Evolutionary conservation across 2,888 invertebrate genomes (phyloP), one percentile per base, ranked within the genome.

Genomic region (Melanostoma mellinum): DNA sequence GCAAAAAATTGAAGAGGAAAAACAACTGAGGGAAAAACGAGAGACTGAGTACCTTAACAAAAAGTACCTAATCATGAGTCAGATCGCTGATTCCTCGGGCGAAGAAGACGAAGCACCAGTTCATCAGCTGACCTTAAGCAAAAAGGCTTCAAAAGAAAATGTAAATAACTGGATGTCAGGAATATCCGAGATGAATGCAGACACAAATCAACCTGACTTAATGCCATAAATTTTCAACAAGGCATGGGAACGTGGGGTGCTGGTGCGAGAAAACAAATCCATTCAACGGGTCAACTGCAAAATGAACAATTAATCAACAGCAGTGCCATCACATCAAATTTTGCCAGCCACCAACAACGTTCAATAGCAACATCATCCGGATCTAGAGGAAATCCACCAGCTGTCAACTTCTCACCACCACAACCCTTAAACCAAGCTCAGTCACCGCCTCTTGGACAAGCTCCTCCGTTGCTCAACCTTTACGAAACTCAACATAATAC

Each of bases 1-100:
- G 9, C 65, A 67, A 36, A 74, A 61, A 9, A 48, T 73, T 2
- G 72, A 73, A 38, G 55, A 73, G 38, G 53, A 73, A 46, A 33
- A 8, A 9, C 10, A 52, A 46, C 20, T 63, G 38, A 73, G 55
- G 9, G 55, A 73, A 40, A 63, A 20, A 3, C 55, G 52, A 9
- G 63, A 46, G 2, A 46, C 55, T 1, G 55, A 55, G 35, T 71
- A 71, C 33, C 4, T 71, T 32, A 20, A 4, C n/a, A 71, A 58
- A 40, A 71, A 71, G 2, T 50, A 58, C 3, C 38, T 50, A 50
- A 32, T 71, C 3, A 5, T 71, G 50, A 50, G n/a, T 40, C 50
- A 35, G 42, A 33, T 10, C 3, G 3, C 50, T 10, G 50, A 71
- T 42, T 60, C 58, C 2, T 63, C 48, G 0, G 69, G 58, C 0